These are phyloP conservation scores for Caradrina clavipalpis DNA, from an alignment of 2,888 invertebrate genomes.

Conservation along the genomic window DNA sequence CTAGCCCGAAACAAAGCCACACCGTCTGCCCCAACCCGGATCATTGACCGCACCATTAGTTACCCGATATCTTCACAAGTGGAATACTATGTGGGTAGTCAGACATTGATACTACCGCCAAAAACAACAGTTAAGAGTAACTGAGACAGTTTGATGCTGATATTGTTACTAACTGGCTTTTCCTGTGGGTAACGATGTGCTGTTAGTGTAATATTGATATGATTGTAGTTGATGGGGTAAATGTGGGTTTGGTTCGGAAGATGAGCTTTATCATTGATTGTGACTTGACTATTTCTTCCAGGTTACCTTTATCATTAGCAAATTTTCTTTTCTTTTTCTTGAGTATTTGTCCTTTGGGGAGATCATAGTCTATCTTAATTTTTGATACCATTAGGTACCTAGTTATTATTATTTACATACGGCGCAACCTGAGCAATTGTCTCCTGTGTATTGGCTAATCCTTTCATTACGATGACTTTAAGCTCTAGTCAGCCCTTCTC, in stretches of 20 bases:
- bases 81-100: constrained; percentile 50
- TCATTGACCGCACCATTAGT: constrained; percentile 60
- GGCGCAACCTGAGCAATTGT: no score
- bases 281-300: not conserved
- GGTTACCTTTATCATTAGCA: not conserved
- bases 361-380: no score
- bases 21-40: constrained; percentile 40
- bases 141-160: constrained; percentile 48
- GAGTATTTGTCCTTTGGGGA: no score
- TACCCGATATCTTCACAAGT: constrained; percentile 54
- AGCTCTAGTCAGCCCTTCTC: no score
- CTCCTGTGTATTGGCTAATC: no score
- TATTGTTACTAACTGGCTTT: constrained; percentile 55
- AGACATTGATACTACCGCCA: constrained; percentile 50
- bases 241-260: not conserved
- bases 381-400: no score
- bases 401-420: no score
- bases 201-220: constrained; percentile 14
- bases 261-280: not conserved
- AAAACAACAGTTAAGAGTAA: constrained; percentile 56
- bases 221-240: not conserved
- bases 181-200: constrained; percentile 50
- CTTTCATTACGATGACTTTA: no score
- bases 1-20: constrained; percentile 37
- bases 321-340: no score